Conservation (phyloP, 2,888 invertebrate genomes). For the Volucella zonaria region DNA sequence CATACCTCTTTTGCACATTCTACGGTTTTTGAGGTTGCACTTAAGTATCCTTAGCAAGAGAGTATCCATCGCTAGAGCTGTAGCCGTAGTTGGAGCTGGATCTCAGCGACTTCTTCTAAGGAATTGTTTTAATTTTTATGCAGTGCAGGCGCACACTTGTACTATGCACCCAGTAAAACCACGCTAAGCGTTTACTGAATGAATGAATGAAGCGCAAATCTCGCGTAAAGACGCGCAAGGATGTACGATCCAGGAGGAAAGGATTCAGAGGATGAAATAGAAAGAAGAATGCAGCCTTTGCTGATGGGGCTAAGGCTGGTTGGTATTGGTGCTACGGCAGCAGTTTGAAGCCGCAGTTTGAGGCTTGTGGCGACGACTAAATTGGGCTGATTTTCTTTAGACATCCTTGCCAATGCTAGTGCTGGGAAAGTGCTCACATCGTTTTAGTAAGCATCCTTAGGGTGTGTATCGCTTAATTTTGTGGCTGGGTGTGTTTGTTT, state of each 20-base stretch:
- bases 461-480: constrained; percentile 69
- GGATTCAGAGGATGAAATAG: neutral
- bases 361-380: constrained; percentile 67
- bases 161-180: constrained; percentile 37
- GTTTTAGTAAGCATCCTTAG: constrained; percentile 37
- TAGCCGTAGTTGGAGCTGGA: no score
- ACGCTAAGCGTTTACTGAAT: constrained; percentile 69
- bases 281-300: neutral
- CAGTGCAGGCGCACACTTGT: constrained; percentile 37
- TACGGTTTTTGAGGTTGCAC: constrained; percentile 51
- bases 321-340: neutral
- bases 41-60: constrained; percentile 56
- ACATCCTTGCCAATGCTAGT: constrained; percentile 15
- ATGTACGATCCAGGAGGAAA: neutral
- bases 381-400: constrained; percentile 61
- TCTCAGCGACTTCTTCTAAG: constrained; percentile 30
- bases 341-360: constrained; percentile 60
- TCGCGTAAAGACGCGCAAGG: constrained; percentile 51
- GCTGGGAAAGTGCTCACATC: constrained; percentile 28
- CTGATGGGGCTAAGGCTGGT: neutral
- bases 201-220: constrained; percentile 59
- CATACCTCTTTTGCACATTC: constrained; percentile 56
- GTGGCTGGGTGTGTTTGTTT: constrained; percentile 60
- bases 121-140: constrained; percentile 71
- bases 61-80: constrained; percentile 33